Base-by-base conservation (phyloP, 2,888 invertebrate genomes). In the Bhutanitis thaidina region DNA sequence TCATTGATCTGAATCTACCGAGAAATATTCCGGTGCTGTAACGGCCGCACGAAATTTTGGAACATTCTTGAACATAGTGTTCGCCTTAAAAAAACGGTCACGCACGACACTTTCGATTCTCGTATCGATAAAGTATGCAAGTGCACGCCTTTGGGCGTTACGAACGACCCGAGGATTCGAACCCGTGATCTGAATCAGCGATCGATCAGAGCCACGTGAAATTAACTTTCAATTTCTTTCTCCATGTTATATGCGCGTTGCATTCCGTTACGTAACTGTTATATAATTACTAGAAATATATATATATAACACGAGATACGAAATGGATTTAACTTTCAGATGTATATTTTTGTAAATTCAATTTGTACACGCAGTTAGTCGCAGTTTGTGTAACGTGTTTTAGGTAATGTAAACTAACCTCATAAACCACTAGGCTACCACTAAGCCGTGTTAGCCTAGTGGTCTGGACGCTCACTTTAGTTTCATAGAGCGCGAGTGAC, bases 181-280 rank as follows among this genome's bases (percentile, higher is more conserved):
- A 52, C 56, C 57, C 62, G 64, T 67, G 69, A 61, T 57, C 60
- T 63, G 80, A 77, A 79, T 80, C 61, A 58, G 52, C 61, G 61
- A 72, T 68, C 53, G 58, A 55, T 59, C 53, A 62, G 2, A 66
- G 52, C 54, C 57, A 60, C 59, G 20, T 20, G 20, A 20, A 62
- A 74, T 75, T 60, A 62, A 77, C 82, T 86, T 85, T 86, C 84
- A 64, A 73, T 85, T 85, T 81, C 77, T 60, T 61, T 66, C 49
- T 50, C 61, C 62, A 64, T 65, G 64, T 69, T 64, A 67, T 67
- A 74, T 76, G 73, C 71, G 56, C 48, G 55, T 59, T 62, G 64
- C 72, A 67, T 67, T 62, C 53, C 49, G 50, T 74, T 72, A 62
- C 64, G 57, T 60, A 74, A 52, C 44, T 48, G 53, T 55, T 45